Percentiles rank a stretch among this genome's conserved stretches.
Evolutionary conservation across 2,888 invertebrate genomes (phyloP).

Genomic region (Branchipolynoe longqiensis): DNA sequence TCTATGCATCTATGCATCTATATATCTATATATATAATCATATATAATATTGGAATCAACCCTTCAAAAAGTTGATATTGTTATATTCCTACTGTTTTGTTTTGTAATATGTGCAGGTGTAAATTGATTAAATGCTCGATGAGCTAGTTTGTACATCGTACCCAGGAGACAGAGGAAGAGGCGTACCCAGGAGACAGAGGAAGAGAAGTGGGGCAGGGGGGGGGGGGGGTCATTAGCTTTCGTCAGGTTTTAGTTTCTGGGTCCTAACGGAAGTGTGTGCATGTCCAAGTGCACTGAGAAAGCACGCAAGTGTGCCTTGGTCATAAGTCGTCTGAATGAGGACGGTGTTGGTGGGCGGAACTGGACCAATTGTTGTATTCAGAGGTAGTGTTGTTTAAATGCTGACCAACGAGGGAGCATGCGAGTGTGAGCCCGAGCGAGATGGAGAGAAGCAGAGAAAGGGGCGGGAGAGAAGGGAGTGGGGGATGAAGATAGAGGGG

Average conservation of each 20-base stretch:
- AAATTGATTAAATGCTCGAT: too few relatives aligned
- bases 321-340: neutral
- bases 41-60: too few relatives aligned
- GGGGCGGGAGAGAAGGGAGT: neutral
- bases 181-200: too few relatives aligned
- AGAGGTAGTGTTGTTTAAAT: too few relatives aligned
- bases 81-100: too few relatives aligned
- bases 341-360: neutral
- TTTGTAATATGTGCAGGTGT: too few relatives aligned
- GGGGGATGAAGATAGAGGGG: neutral
- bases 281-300: neutral
- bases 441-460: neutral
- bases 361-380: too few relatives aligned
- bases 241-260: neutral
- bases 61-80: too few relatives aligned
- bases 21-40: too few relatives aligned
- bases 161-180: too few relatives aligned
- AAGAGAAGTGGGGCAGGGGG: neutral
- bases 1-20: too few relatives aligned
- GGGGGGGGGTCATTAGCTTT: slow-evolving; percentile 15
- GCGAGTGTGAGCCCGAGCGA: neutral
- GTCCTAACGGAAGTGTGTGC: slow-evolving; percentile 37
- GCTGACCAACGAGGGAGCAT: neutral
- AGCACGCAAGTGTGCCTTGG: neutral
- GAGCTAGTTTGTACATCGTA: too few relatives aligned